Base-by-base conservation (phyloP, 2,888 invertebrate species). In the Candidula unifasciata region DNA sequence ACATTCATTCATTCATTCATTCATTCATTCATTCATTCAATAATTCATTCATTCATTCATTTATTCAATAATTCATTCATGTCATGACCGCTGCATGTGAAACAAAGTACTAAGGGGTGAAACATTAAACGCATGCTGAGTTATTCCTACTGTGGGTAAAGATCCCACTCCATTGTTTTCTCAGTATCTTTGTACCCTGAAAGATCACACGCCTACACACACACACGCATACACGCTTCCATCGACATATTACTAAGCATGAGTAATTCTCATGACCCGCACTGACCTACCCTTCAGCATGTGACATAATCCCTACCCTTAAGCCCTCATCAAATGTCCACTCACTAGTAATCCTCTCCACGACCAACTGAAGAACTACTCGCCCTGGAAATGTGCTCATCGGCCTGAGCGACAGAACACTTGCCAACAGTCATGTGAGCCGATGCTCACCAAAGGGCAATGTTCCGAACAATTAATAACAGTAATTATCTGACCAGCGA, bases 391-490 rank as follows among this genome's bases (percentile, higher is more conserved):
- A 79, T 66, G 33, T 79, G 79, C 66, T 79, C 66, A 66, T 79
- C 66, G 37, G n/a, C 21, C 68, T 10, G 66, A 79, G 27, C 30
- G 79, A 79, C 79, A 79, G 60, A n/a, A 79, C 79, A 79, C 66
- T 64, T 27, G 66, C 52, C 44, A 79, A 21, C 79, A 30, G 68
- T 79, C 79, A 52, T 27, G 5, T 27, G 30, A 44, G 52, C 44
- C 79, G 8, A 79, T 68, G 66, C 52, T 44, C 66, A 52, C 66
- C 52, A 16, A 2, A 35, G n/a, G 66, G 27, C 37, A 68, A 57
- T 68, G 66, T 66, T 79, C 68, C 68, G 30, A 79, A 66, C 79
- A 79, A 79, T 79, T 79, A 79, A 79, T 79, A 79, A 79, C 68
- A 79, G 79, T 79, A 79, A 79, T 79, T 79, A 79, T 79, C 79